These are phyloP conservation scores for Philonicus albiceps DNA, from an alignment of 2,888 invertebrate genomes.

Conservation along the genomic window DNA sequence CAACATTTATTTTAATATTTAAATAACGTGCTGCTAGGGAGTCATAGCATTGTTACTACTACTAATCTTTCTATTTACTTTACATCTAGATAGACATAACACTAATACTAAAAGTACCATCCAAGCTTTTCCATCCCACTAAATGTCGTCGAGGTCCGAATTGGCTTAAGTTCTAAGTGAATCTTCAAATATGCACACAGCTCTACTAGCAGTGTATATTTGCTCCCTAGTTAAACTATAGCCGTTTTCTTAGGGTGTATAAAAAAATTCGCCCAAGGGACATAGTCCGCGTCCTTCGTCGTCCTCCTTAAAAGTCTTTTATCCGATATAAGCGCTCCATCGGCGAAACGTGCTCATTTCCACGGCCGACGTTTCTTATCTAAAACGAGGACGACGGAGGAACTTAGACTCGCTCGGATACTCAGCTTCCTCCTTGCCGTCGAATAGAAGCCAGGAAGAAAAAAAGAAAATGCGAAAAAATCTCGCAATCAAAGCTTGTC, in stretches of 20 bases:
- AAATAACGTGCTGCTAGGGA: background rate
- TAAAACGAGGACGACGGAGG: background rate
- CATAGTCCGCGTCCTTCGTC: background rate
- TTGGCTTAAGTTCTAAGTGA: background rate
- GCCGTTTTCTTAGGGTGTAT: background rate
- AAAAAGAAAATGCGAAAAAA: background rate
- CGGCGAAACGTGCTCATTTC: background rate
- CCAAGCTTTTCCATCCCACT: background rate
- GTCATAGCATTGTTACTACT: background rate
- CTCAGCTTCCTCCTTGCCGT: background rate
- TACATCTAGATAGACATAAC: background rate
- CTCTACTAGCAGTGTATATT: background rate
- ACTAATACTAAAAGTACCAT: background rate
- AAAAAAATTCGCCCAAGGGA: background rate
- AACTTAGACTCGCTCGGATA: background rate
- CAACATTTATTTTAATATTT: background rate
- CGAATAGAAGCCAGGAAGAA: background rate
- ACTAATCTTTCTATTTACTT: background rate
- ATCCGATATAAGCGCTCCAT: background rate
- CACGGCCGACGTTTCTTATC: slow-evolving; percentile 15
- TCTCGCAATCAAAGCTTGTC: slow-evolving; percentile 31
- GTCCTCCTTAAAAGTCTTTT: background rate
- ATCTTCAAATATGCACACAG: background rate
- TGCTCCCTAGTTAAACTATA: background rate
- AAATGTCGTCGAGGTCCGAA: background rate